Evolutionary conservation across 2,888 invertebrate species (phyloP).

Genomic region (Agonopterix arenella): DNA sequence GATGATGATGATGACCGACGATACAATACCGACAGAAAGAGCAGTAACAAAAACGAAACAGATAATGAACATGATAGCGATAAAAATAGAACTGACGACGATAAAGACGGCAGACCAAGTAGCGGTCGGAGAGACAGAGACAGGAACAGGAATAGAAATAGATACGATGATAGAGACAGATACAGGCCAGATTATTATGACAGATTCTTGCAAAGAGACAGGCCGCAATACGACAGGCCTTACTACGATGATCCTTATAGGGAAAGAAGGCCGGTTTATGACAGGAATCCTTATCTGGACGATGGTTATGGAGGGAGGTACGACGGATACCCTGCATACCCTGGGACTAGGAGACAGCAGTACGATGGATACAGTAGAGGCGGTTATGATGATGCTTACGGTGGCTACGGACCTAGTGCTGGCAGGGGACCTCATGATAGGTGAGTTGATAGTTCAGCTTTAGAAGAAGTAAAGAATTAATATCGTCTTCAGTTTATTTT

Average conservation of each 20-base stretch:
- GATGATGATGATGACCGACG: conserved; percentile 29
- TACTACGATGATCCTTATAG: conserved; percentile 49
- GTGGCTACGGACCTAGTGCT: conserved; percentile 47
- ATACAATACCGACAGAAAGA: conserved; percentile 30
- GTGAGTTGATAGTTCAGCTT: conserved; percentile 26
- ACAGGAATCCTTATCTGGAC: conserved; percentile 32
- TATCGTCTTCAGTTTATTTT: too few relatives aligned
- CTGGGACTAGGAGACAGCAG: conserved; percentile 42
- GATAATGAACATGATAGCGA: conserved; percentile 44
- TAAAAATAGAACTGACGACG: conserved; percentile 29
- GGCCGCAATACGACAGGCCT: conserved; percentile 24
- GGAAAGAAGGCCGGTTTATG: conserved; percentile 46
- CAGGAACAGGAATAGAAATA: conserved; percentile 37
- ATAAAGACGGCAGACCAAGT: conserved; percentile 22
- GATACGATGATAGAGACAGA: conserved; percentile 56
- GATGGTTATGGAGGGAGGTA: conserved; percentile 33
- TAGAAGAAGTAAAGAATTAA: neutral
- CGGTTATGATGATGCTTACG: conserved; percentile 47
- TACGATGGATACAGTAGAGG: conserved; percentile 38
- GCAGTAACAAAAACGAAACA: conserved; percentile 44
- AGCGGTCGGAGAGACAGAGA: conserved; percentile 37
- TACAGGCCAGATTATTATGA: conserved; percentile 66
- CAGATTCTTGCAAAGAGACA: conserved; percentile 51
- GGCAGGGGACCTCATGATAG: conserved; percentile 66
- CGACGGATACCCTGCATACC: conserved; percentile 30